phyloP scores from a whole-genome alignment of 2,888 invertebrate genomes.

The Zaprionus bogoriensis region DNA sequence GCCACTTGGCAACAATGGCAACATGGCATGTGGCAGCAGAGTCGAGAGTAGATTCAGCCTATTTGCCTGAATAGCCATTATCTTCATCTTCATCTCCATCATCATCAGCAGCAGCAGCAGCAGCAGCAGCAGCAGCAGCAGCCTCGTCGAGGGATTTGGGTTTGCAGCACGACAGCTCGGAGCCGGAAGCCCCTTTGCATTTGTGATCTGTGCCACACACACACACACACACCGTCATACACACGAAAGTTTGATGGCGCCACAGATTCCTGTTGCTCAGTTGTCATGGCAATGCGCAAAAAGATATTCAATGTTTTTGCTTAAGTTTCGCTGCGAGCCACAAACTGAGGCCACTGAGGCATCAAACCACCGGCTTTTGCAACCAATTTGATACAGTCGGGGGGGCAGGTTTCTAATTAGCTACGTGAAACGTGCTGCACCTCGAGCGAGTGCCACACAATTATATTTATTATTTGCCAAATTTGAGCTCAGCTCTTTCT shows the following conservation, averaged over 20 bases:
- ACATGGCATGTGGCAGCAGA: slow-evolving; percentile 37
- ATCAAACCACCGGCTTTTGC: slow-evolving; percentile 20
- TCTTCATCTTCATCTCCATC: slow-evolving; percentile 62
- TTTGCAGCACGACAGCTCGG: slow-evolving; percentile 25
- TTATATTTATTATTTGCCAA: slow-evolving; percentile 51
- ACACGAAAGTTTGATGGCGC: slow-evolving; percentile 50
- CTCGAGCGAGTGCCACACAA: slow-evolving; percentile 44
- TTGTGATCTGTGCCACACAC: slow-evolving; percentile 55
- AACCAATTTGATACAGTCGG: slow-evolving; percentile 35
- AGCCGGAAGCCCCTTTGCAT: slow-evolving; percentile 47
- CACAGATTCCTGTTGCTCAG: slow-evolving; percentile 40
- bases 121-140: slow-evolving; percentile 13
- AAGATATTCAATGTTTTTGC: slow-evolving; percentile 58
- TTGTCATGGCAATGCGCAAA: slow-evolving; percentile 51
- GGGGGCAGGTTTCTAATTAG: background rate
- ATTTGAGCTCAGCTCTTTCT: background rate
- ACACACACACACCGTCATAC: slow-evolving; percentile 20
- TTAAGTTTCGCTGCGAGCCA: slow-evolving; percentile 36
- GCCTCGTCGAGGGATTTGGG: slow-evolving; percentile 6
- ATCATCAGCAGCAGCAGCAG: slow-evolving; percentile 9
- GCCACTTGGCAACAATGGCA: slow-evolving; percentile 70
- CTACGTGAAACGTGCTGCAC: slow-evolving; percentile 13
- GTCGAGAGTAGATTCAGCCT: slow-evolving; percentile 44
- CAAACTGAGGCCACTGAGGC: slow-evolving; percentile 49
- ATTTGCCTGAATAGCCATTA: slow-evolving; percentile 73